Percentiles rank a stretch among this genome's conserved stretches.
These are phyloP conservation scores for Aphodius sticticus DNA, from an alignment of 2,888 invertebrate species.

Conservation along the genomic window DNA sequence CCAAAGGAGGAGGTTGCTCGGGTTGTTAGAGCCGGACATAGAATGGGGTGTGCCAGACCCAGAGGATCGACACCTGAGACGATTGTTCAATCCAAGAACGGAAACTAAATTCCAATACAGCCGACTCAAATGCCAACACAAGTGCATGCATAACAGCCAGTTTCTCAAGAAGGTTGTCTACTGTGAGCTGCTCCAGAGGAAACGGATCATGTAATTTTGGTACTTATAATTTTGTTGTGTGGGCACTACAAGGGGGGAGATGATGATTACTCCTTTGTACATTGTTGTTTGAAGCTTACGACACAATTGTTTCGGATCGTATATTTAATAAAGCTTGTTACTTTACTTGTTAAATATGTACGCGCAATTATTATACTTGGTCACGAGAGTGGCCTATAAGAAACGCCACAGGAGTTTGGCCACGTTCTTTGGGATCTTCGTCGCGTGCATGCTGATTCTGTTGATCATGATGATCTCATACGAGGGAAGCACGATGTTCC, in stretches of 20 bases:
- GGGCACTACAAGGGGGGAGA: no score
- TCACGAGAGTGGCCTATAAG: constrained; percentile 25
- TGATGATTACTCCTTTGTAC: no score
- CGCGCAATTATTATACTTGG: constrained; percentile 27
- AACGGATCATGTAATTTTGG: no score
- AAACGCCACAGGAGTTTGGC: constrained; percentile 20
- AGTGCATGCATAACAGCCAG: constrained; percentile 27
- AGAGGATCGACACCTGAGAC: constrained; percentile 37
- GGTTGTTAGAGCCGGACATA: constrained; percentile 39
- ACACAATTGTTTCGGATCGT: no score
- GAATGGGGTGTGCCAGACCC: constrained; percentile 42
- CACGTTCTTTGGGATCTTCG: constrained; percentile 20
- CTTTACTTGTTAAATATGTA: no score
- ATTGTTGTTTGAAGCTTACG: no score
- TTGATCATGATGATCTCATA: constrained; percentile 7
- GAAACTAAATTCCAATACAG: constrained; percentile 39
- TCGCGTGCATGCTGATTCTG: constrained; percentile 19
- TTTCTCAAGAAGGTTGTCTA: constrained; percentile 10
- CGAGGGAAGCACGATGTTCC: constrained; percentile 17
- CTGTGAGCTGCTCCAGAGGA: background rate
- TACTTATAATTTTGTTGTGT: no score
- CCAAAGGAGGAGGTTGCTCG: constrained; percentile 36
- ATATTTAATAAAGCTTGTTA: no score
- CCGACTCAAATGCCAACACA: constrained; percentile 38
- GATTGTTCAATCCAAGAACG: constrained; percentile 40